Conservation (phyloP, 2,888 invertebrate genomes). For the Drosophila maculinotata region DNA sequence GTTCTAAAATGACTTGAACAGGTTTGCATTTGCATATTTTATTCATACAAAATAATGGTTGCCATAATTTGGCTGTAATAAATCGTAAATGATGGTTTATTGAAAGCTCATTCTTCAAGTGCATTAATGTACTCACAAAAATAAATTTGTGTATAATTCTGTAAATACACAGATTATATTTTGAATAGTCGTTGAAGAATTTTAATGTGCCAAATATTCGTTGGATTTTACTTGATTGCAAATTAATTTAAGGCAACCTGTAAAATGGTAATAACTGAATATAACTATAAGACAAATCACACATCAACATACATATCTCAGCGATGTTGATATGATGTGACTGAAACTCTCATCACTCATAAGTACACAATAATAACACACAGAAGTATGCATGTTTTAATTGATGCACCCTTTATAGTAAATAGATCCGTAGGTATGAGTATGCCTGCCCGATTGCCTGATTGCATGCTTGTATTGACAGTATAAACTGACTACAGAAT, state of each 20-base stretch:
- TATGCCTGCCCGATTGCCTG: slow-evolving; percentile 70
- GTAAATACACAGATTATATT: not conserved
- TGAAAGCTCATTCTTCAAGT: slow-evolving; percentile 1
- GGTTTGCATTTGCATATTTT: not conserved
- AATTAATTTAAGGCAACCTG: not conserved
- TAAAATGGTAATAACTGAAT: not conserved
- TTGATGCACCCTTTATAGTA: slow-evolving; percentile 50
- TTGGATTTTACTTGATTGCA: not conserved
- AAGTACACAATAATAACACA: slow-evolving; percentile 16
- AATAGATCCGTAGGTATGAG: slow-evolving; percentile 28
- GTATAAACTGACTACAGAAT: slow-evolving; percentile 17
- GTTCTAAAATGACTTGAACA: not conserved
- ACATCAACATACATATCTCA: slow-evolving; percentile 2
- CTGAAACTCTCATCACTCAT: slow-evolving; percentile 6
- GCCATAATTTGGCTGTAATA: not conserved
- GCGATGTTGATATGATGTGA: slow-evolving; percentile 21
- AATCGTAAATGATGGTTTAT: slow-evolving; percentile 1
- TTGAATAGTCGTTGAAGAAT: slow-evolving; percentile 1
- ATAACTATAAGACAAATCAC: not conserved
- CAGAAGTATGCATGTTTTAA: slow-evolving; percentile 60
- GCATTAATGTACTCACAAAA: not conserved
- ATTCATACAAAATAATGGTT: not conserved
- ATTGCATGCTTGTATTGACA: slow-evolving; percentile 63
- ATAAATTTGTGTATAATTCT: slow-evolving; percentile 2
- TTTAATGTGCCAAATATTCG: not conserved